Conservation (phyloP, 2,113 vertebrate species). For the Ovibos moschatus region DNA sequence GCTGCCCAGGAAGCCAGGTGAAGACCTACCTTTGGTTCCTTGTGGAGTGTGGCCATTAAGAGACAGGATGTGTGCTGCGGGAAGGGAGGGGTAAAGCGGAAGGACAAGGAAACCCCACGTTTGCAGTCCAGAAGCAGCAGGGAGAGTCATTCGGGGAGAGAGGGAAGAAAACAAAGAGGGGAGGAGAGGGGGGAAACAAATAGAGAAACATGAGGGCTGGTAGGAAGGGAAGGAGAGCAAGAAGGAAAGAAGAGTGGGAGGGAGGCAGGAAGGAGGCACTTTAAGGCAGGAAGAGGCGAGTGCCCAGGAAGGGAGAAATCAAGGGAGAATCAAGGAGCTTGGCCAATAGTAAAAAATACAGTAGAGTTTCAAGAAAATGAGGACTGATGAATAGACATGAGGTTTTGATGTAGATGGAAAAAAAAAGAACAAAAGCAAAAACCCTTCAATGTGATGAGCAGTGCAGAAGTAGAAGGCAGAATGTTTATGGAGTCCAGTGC, state of each 20-base stretch:
- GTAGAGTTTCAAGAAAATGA: not conserved
- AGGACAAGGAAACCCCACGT: not conserved
- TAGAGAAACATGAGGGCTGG: too few relatives aligned
- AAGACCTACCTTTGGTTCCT: not conserved
- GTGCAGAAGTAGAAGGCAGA: not conserved
- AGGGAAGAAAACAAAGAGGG: not conserved
- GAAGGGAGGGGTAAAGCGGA: not conserved
- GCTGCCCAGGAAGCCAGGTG: not conserved
- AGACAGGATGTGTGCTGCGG: not conserved
- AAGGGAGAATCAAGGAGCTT: not conserved
- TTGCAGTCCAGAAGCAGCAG: not conserved
- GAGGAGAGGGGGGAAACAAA: too few relatives aligned
- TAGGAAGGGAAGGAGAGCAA: too few relatives aligned
- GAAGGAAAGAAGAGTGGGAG: accelerated
- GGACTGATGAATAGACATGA: too few relatives aligned
- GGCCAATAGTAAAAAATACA: not conserved
- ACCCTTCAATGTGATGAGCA: not conserved
- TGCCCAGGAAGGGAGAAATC: not conserved
- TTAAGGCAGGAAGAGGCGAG: not conserved
- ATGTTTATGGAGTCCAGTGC: not conserved
- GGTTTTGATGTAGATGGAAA: not conserved
- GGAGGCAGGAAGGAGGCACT: accelerated
- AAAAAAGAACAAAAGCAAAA: not conserved
- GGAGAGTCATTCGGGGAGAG: not conserved
- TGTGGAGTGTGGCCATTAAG: not conserved